Evolutionary conservation across 2,797 vertebrate species (phyloP), one percentile per base, ranked within the genome.

Genomic region (Cossypha dichroa): DNA sequence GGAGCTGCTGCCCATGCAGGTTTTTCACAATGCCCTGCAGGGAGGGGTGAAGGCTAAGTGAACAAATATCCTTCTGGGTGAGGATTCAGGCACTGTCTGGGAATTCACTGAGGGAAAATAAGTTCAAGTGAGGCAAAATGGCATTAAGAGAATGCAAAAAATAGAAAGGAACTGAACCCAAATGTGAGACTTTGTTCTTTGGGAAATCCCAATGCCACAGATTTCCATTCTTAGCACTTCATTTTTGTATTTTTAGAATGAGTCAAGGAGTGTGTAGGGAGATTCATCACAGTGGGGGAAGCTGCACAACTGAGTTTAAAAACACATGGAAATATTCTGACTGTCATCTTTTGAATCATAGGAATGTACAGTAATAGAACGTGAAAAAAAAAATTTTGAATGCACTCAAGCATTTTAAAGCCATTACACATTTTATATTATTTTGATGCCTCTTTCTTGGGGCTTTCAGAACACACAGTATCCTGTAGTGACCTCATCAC

Each of bases 391-490:
- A 20, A 5, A 13, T 68, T 73, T 83, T 48, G 2, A 22, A 81
- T 41, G 9, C 10, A 21, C 3, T 81, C 0, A 81, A 38, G 0
- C 3, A 49, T 67, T 70, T 91, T 23, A 72, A 78, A 64, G 1
- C 1, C 1, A 7, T 67, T 52, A 7, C 2, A 16, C 0, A 0
- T 43, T 59, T 62, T 75, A 10, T 13, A 48, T 46, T 43, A 38
- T 56, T 81, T 86, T 83, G 10, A 29, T 84, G 34, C 3, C 15
- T 75, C 10, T 45, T 52, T 75, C 9, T 45, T 56, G 11, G 38
- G 6, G 2, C 9, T 77, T 51, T 75, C 29, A 62, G 31, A 5
- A 1, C 8, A 13, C 19, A 8, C 3, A 13, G 4, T 6, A 28
- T 26, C 25, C 46, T 3, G 1, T 20, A 81, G 48, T 34, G 11